Percentiles rank a stretch among this genome's conserved stretches.
Conservation (phyloP, 2,888 invertebrate genomes). For the Caenorhabditis becei region DNA sequence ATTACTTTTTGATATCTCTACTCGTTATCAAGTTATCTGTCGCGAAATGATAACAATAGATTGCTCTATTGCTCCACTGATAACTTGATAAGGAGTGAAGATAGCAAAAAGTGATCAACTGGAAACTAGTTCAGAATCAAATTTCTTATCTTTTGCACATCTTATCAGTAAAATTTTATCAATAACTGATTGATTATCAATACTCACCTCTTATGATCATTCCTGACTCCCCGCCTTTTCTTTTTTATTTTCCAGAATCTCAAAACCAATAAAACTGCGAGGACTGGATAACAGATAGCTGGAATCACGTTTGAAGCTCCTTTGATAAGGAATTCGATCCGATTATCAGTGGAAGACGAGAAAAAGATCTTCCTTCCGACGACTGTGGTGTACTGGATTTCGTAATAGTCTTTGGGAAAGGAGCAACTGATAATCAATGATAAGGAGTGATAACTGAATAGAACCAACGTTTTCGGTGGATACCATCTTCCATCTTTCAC, state of each 20-base stretch:
- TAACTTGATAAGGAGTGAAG: too few species aligned
- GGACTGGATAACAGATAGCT: not conserved
- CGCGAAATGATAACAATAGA: too few species aligned
- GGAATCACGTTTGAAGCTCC: not conserved
- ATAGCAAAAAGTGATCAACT: too few species aligned
- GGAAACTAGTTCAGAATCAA: too few species aligned
- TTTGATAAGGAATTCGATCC: not conserved
- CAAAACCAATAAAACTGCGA: not conserved
- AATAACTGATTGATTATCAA: too few species aligned
- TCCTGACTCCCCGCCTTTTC: not conserved
- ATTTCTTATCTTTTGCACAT: too few species aligned
- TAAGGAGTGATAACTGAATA: too few species aligned
- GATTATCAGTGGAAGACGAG: not conserved
- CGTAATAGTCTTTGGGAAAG: constrained; percentile 1
- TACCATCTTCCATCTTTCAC: not conserved
- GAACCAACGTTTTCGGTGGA: not conserved
- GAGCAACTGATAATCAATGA: constrained; percentile 3
- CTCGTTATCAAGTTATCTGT: too few species aligned
- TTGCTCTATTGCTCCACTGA: too few species aligned
- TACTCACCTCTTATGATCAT: not conserved
- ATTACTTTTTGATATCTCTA: too few species aligned
- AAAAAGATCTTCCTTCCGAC: constrained; percentile 7
- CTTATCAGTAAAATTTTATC: too few species aligned
- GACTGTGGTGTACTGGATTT: not conserved
- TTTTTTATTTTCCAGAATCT: not conserved